Percentiles rank a stretch among this genome's conserved stretches.
These are phyloP conservation scores for Acrocephalus arundinaceus DNA, from an alignment of 2,113 vertebrate species.

Conservation along the genomic window DNA sequence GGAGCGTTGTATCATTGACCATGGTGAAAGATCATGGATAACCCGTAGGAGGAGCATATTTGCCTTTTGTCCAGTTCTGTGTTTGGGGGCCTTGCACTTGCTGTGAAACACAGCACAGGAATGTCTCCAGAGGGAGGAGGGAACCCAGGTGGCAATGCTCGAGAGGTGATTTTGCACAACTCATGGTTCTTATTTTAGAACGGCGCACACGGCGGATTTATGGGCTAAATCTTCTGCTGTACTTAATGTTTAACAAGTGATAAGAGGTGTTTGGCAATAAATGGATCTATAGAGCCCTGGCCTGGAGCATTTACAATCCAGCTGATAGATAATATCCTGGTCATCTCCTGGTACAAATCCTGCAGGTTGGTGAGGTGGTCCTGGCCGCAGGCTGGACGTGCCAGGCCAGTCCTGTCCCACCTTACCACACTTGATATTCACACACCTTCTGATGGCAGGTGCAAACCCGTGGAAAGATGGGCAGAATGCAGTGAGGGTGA, in stretches of 20 bases:
- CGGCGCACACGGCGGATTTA: neutral
- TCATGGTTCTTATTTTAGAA: neutral
- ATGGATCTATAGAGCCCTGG: neutral
- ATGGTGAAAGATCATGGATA: neutral
- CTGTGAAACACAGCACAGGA: neutral
- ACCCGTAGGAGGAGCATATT: neutral
- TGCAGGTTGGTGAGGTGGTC: neutral
- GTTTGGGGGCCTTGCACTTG: neutral
- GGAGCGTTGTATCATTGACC: conserved; percentile 19
- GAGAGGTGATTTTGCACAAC: neutral
- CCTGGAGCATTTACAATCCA: neutral
- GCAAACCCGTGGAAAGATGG: neutral
- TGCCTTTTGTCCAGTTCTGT: neutral
- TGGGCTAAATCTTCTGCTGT: neutral
- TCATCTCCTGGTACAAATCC: neutral
- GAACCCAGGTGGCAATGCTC: neutral
- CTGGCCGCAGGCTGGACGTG: neutral
- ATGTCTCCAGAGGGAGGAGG: neutral
- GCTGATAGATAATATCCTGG: neutral
- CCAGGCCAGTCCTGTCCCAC: neutral
- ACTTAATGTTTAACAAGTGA: conserved; percentile 22
- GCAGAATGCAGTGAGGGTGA: neutral
- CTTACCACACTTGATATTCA: fast-evolving
- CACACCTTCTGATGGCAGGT: neutral
- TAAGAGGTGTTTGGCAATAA: neutral